phyloP scores from a whole-genome alignment of 1,140 invertebrate species.

The Rhagoletis pomonella region DNA sequence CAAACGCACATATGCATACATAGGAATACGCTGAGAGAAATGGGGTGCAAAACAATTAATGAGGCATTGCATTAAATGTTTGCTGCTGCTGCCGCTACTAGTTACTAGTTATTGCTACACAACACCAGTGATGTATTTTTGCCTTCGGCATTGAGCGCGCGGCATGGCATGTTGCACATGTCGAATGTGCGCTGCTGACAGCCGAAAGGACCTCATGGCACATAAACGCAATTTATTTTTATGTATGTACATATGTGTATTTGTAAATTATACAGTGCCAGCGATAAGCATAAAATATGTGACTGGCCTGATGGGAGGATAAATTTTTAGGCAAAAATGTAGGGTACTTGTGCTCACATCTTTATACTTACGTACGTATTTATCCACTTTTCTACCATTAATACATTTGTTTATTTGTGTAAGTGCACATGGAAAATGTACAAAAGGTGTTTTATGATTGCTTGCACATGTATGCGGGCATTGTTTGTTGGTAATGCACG shows the following conservation, averaged over 20 bases:
- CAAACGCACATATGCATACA: neutral
- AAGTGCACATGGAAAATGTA: neutral
- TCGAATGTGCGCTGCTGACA: neutral
- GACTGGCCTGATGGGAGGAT: neutral
- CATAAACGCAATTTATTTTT: conserved; percentile 34
- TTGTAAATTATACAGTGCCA: neutral
- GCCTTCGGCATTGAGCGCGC: neutral
- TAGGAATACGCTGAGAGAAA: neutral
- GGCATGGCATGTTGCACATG: conserved; percentile 30
- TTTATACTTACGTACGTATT: too few relatives aligned
- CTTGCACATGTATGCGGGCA: neutral
- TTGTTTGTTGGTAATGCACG: neutral
- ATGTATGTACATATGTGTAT: neutral
- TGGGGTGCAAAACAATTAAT: conserved; percentile 24
- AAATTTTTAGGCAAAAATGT: conserved; percentile 12
- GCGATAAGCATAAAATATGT: conserved; percentile 42
- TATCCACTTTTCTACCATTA: too few relatives aligned
- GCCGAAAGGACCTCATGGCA: conserved; percentile 37
- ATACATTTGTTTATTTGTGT: too few relatives aligned
- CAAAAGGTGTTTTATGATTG: neutral
- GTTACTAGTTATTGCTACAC: neutral
- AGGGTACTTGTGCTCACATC: neutral
- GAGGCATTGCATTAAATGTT: conserved; percentile 18
- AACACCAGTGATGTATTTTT: neutral
- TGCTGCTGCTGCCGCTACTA: neutral